Evolutionary conservation across 2,113 vertebrate genomes (phyloP).

Genomic region (Heterochromis multidens): DNA sequence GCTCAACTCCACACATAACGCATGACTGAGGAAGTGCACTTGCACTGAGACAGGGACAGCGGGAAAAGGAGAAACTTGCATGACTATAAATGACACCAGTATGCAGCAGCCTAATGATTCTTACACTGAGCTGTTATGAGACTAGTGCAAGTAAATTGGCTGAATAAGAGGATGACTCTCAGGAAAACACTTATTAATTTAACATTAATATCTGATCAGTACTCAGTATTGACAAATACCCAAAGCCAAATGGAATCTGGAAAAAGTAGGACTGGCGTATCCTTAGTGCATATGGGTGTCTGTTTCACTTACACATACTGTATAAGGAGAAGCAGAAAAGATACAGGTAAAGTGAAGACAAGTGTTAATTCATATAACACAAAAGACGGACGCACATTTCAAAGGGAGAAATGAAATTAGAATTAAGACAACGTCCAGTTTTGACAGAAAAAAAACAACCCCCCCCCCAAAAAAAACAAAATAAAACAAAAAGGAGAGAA

Average conservation of each 20-base stretch:
- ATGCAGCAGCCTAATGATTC: background rate
- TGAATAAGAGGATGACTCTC: background rate
- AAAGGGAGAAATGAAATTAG: background rate
- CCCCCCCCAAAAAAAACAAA: background rate
- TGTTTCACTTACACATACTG: background rate
- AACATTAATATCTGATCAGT: background rate
- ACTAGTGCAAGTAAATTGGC: background rate
- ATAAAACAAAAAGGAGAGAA: background rate
- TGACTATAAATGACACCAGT: background rate
- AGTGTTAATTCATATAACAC: background rate
- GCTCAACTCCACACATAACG: background rate
- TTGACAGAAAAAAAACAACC: background rate
- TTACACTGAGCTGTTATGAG: background rate
- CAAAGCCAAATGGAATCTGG: background rate
- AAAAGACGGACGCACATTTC: background rate
- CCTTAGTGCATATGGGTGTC: background rate
- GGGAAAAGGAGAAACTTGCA: background rate
- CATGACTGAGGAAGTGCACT: background rate
- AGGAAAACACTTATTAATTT: background rate
- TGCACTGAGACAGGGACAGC: background rate
- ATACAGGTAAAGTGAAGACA: background rate
- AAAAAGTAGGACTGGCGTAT: background rate
- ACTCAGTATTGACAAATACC: background rate
- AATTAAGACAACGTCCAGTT: background rate
- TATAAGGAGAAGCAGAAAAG: background rate